Percentiles rank a stretch among this genome's conserved stretches.
phyloP scores from a whole-genome alignment of 2,797 vertebrate genomes.

The Schizopygopsis malacanthus region DNA sequence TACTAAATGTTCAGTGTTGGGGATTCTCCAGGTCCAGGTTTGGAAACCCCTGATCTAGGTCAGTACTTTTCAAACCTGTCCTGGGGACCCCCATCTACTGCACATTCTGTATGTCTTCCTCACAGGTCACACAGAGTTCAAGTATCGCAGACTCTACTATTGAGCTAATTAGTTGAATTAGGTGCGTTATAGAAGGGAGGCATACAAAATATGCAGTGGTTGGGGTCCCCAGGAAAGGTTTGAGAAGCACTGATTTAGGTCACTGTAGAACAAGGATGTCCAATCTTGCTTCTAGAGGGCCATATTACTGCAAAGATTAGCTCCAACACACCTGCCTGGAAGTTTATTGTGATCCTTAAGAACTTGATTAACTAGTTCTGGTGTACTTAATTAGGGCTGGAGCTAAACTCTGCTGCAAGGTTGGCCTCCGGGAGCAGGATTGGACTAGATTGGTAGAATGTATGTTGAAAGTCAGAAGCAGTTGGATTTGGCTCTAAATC shows the following conservation, averaged over 20 bases:
- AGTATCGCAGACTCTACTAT: too few species aligned
- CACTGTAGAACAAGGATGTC: not conserved
- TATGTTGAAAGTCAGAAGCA: not conserved
- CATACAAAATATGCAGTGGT: too few species aligned
- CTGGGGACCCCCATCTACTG: too few species aligned
- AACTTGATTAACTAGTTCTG: not conserved
- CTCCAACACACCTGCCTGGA: not conserved
- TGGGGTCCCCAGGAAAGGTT: too few species aligned
- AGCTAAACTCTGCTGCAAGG: not conserved
- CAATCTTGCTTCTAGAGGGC: not conserved
- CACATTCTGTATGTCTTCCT: too few species aligned
- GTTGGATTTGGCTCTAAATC: slow-evolving; percentile 2
- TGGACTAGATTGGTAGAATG: not conserved
- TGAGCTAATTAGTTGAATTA: too few species aligned
- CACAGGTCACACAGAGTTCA: too few species aligned
- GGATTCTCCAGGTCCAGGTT: not conserved
- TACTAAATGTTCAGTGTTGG: too few species aligned
- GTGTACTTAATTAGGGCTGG: not conserved
- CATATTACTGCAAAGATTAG: not conserved
- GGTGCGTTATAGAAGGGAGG: too few species aligned
- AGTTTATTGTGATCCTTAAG: not conserved
- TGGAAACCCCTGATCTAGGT: not conserved
- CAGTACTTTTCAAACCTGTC: too few species aligned
- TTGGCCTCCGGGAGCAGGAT: not conserved
- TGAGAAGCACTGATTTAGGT: not conserved